Percentiles rank a stretch among this genome's conserved stretches.
These are phyloP conservation scores for Cheilinus undulatus DNA, from an alignment of 2,113 vertebrate species.

Conservation along the genomic window DNA sequence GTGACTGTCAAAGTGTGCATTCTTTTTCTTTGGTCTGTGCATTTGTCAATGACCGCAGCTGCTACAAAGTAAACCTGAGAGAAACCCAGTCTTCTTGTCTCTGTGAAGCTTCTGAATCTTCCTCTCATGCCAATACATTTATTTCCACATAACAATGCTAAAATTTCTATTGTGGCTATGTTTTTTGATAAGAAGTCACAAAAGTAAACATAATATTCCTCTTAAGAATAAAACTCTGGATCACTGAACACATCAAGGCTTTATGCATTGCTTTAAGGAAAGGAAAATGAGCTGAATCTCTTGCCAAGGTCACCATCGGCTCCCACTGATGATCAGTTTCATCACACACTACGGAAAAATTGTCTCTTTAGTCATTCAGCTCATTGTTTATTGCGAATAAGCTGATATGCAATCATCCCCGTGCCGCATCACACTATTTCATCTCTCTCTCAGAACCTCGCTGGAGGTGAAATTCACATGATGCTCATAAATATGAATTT, in stretches of 20 bases:
- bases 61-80: too few relatives aligned
- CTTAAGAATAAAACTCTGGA: not conserved
- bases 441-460: constrained; percentile 33
- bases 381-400: constrained; percentile 42
- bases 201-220: too few relatives aligned
- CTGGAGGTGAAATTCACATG: constrained; percentile 41
- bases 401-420: constrained; percentile 51
- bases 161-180: too few relatives aligned
- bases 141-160: too few relatives aligned
- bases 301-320: constrained; percentile 4
- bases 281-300: constrained; percentile 1
- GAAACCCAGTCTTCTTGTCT: too few relatives aligned
- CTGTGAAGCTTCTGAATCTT: too few relatives aligned
- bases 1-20: too few relatives aligned
- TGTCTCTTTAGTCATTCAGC: constrained; percentile 15
- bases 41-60: too few relatives aligned
- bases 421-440: constrained; percentile 31
- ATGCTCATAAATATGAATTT: constrained; percentile 55
- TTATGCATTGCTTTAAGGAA: not conserved
- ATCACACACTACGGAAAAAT: not conserved
- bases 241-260: not conserved
- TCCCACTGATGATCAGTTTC: constrained; percentile 34
- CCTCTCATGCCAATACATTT: too few relatives aligned
- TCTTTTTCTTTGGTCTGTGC: too few relatives aligned
- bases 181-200: too few relatives aligned